These are phyloP conservation scores for Battus philenor DNA, from an alignment of 1,140 invertebrate species.

Conservation along the genomic window DNA sequence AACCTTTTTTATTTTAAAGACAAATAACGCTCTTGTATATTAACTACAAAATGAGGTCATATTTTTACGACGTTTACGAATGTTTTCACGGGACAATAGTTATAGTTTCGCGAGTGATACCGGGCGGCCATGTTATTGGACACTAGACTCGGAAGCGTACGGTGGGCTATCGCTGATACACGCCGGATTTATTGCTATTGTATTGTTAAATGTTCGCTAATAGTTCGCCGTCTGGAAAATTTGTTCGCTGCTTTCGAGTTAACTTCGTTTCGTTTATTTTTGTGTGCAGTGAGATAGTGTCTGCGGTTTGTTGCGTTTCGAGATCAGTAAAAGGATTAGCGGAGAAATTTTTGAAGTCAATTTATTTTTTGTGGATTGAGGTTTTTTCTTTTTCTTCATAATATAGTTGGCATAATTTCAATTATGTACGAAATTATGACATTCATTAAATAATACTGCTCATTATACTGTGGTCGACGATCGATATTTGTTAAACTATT, in stretches of 20 bases:
- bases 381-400: too few species aligned
- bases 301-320: too few species aligned
- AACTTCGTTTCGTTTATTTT: neutral
- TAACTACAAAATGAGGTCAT: conserved; percentile 23
- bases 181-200: conserved; percentile 44
- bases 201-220: conserved; percentile 41
- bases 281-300: too few species aligned
- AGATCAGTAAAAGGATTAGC: too few species aligned
- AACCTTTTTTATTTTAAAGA: neutral
- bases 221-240: conserved; percentile 27
- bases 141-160: conserved; percentile 39
- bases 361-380: too few species aligned
- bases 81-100: conserved; percentile 39
- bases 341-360: too few species aligned
- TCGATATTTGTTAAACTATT: too few species aligned
- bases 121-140: conserved; percentile 40
- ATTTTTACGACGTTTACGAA: conserved; percentile 21
- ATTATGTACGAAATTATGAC: too few species aligned
- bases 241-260: conserved; percentile 6
- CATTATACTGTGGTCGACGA: too few species aligned
- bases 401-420: too few species aligned
- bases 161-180: conserved; percentile 49
- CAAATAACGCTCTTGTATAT: too few species aligned
- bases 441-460: too few species aligned
- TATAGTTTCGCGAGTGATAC: conserved; percentile 33